Conservation (phyloP, 2,888 invertebrate species). For the Molorchus minor region DNA sequence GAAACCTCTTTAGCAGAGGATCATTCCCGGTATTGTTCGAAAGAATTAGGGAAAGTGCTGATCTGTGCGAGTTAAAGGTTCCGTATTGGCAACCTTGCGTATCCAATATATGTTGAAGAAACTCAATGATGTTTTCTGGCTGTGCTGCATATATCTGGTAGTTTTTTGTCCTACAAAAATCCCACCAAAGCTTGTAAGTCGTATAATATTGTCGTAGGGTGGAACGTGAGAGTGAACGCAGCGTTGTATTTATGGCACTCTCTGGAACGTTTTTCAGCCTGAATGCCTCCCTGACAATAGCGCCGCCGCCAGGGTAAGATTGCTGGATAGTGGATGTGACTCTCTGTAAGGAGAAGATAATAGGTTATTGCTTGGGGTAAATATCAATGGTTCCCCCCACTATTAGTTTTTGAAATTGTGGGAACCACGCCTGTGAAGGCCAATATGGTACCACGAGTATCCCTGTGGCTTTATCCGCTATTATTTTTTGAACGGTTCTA, state of each 20-base stretch:
- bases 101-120: slow-evolving; percentile 1
- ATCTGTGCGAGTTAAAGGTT: slow-evolving; percentile 1
- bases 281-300: slow-evolving; percentile 9
- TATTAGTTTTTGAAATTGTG: slow-evolving; percentile 7
- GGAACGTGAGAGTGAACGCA: neutral
- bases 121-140: neutral
- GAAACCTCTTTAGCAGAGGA: slow-evolving; percentile 36
- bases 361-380: neutral
- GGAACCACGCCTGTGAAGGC: slow-evolving; percentile 23
- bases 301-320: slow-evolving; percentile 5
- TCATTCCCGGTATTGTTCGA: slow-evolving; percentile 14
- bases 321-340: slow-evolving; percentile 13
- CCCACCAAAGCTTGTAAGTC: slow-evolving; percentile 9
- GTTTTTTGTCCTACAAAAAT: neutral
- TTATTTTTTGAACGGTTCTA: slow-evolving; percentile 19
- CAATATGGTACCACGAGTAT: slow-evolving; percentile 20
- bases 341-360: slow-evolving; percentile 25
- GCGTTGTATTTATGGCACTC: neutral
- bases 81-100: neutral
- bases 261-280: neutral
- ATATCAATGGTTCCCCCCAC: neutral
- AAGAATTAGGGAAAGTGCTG: slow-evolving; percentile 1
- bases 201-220: slow-evolving; percentile 6
- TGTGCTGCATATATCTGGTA: neutral
- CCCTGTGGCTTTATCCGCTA: slow-evolving; percentile 12